phyloP scores from a whole-genome alignment of 2,888 invertebrate species.

The Camponotus fellah region DNA sequence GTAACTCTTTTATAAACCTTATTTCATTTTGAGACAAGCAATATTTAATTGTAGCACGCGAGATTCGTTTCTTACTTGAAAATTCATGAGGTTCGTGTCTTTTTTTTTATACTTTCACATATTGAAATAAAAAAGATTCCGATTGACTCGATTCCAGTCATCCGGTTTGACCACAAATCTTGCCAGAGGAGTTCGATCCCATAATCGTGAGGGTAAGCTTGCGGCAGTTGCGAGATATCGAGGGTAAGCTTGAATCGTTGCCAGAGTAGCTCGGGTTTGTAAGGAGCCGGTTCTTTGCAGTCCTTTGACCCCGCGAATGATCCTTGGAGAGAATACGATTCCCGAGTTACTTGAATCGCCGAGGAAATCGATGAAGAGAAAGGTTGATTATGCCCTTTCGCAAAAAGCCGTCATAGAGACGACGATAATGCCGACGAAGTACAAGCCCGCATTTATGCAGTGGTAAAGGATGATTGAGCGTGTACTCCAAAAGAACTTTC shows the following conservation, averaged over 20 bases:
- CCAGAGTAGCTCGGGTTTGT: constrained; percentile 50
- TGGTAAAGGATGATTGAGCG: background rate
- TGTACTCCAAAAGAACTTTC: constrained; percentile 1
- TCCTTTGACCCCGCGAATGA: constrained; percentile 62
- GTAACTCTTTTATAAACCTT: background rate
- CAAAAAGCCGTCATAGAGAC: constrained; percentile 28
- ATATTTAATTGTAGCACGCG: background rate
- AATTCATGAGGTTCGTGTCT: background rate
- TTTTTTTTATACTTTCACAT: background rate
- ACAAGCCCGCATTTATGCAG: constrained; percentile 36
- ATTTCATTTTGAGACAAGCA: background rate
- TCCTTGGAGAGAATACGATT: constrained; percentile 60
- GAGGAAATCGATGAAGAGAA: constrained; percentile 9
- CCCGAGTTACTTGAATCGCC: constrained; percentile 38
- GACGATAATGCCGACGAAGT: constrained; percentile 19
- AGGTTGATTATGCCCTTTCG: constrained; percentile 18
- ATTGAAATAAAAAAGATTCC: background rate
- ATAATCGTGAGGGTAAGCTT: constrained; percentile 1
- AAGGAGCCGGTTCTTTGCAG: constrained; percentile 51
- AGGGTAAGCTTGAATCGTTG: constrained; percentile 57
- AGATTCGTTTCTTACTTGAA: background rate
- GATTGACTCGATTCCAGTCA: constrained; percentile 42
- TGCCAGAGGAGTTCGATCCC: constrained; percentile 1
- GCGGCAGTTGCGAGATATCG: constrained; percentile 48
- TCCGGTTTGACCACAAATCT: constrained; percentile 24